These are phyloP conservation scores for Stenurella melanura DNA, from an alignment of 2,888 invertebrate species.

Conservation along the genomic window DNA sequence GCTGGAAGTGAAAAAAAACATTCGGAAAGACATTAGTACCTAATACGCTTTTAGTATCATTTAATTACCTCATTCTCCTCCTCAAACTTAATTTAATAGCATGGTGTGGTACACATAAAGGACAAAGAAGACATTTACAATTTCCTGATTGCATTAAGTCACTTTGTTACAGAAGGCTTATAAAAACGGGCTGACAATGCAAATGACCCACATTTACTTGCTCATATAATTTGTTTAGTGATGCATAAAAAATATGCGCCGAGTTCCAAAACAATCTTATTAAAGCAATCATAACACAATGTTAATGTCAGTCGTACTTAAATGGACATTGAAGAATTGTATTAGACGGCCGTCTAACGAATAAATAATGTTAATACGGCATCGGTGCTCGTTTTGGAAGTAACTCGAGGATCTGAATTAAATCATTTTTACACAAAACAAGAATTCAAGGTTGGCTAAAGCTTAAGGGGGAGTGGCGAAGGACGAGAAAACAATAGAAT, in stretches of 20 bases:
- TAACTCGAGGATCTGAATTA: not conserved
- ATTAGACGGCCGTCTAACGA: not conserved
- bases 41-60: no score
- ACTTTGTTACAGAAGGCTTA: slow-evolving; percentile 4
- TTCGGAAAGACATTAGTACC: no score
- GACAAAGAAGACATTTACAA: not conserved
- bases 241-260: slow-evolving; percentile 24
- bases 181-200: slow-evolving; percentile 27
- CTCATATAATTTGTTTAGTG: slow-evolving; percentile 18
- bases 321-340: slow-evolving; percentile 3
- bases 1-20: no score
- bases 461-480: not conserved
- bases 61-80: not conserved
- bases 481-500: not conserved
- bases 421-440: slow-evolving; percentile 3
- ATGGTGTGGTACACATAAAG: not conserved
- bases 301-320: not conserved
- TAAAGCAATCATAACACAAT: slow-evolving; percentile 8
- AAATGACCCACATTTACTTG: slow-evolving; percentile 31
- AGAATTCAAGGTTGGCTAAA: not conserved
- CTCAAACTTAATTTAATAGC: not conserved
- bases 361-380: not conserved
- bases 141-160: not conserved
- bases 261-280: slow-evolving; percentile 16
- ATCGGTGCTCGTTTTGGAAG: not conserved